Evolutionary conservation across 2,797 vertebrate species (phyloP), one percentile per base, ranked within the genome.

Genomic region (Poeciliopsis presidionis): DNA sequence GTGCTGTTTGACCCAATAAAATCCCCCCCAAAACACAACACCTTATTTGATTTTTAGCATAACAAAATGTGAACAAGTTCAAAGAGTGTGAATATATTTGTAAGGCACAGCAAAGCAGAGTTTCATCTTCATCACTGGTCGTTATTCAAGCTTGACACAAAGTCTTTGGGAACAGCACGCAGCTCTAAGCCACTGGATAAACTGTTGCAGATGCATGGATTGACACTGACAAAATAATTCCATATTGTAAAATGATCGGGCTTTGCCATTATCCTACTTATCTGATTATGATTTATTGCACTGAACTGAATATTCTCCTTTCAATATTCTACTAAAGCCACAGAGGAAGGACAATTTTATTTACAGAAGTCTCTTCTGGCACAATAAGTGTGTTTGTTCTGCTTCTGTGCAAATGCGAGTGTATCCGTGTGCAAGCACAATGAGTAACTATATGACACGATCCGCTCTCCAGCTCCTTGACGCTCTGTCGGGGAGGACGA

Each of bases 201-300:
- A 88, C 80, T 63, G 51, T 46, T n/a, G 33, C 73, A 30, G 76
- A 72, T 75, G 59, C 72, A 70, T 25, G 25, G 78, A 70, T 81
- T 73, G 55, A 70, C 65, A 57, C 74, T 75, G 76, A 81, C 81
- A 86, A 81, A 84, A 74, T 80, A 84, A 74, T 67, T 81, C 59
- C 63, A 79, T 81, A 84, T 8, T 63, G 76, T 84, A 83, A 90
- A 90, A 86, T 84, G 82, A 93, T 86, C 86, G 86, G 74, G 69
- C 86, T 75, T 25, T 30, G 82, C 77, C 75, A 90, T 89, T 88
- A 90, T 88, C 74, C 82, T 85, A 81, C 86, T 93, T 88, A 94
- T 91, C 87, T 78, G 67, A 93, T 93, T 83, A 91, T 85, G 85
- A 91, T 93, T 88, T 93, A 94, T 93, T 92, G 91, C 89, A 69